These are phyloP conservation scores for Staurois parvus DNA, from an alignment of 2,797 vertebrate genomes.

Conservation along the genomic window DNA sequence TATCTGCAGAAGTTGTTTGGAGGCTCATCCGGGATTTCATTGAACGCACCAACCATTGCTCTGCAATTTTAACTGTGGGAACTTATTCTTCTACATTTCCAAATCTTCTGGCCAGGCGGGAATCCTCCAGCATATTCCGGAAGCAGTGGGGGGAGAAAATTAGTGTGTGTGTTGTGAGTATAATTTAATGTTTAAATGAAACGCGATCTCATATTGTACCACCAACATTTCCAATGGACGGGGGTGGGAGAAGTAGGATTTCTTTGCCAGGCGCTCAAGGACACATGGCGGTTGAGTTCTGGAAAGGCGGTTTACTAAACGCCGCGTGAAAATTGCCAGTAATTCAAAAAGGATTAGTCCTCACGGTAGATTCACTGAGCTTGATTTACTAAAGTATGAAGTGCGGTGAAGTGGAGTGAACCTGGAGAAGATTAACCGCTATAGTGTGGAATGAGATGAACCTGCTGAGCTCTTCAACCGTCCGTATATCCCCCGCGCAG, in stretches of 20 bases:
- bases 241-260: background rate
- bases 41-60: background rate
- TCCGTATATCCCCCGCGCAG: too few species aligned
- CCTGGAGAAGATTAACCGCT: too few species aligned
- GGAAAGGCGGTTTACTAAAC: background rate
- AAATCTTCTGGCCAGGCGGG: constrained; percentile 27
- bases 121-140: background rate
- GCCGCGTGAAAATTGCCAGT: too few species aligned
- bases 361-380: too few species aligned
- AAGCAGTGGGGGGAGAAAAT: constrained; percentile 12
- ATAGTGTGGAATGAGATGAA: too few species aligned
- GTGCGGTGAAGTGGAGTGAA: too few species aligned
- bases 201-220: background rate
- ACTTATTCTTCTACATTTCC: constrained; percentile 24
- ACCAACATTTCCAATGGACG: background rate
- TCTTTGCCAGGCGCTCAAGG: background rate
- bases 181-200: constrained; percentile 14
- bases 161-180: background rate
- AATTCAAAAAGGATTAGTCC: too few species aligned
- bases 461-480: too few species aligned
- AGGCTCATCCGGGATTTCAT: background rate
- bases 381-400: too few species aligned
- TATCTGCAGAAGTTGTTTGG: constrained; percentile 21
- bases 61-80: constrained; percentile 49
- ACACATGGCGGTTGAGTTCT: background rate